phyloP scores from a whole-genome alignment of 2,888 invertebrate species.

The Scrobipalpa costella region DNA sequence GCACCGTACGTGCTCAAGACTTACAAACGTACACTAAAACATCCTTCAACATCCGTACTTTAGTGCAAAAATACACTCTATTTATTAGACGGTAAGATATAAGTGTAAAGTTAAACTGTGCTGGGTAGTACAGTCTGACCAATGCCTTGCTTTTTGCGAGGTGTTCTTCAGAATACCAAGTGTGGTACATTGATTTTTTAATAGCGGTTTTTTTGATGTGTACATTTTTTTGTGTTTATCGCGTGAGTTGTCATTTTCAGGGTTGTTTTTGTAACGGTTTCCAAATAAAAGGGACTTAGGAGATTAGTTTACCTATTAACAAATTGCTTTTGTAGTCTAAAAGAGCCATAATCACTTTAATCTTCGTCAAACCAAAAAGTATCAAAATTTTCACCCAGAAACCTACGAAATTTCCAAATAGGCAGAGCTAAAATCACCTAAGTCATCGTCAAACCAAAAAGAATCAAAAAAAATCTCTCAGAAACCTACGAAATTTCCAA shows the following conservation, averaged over 20 bases:
- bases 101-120: neutral
- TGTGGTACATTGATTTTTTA: constrained; percentile 27
- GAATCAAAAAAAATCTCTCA: no score
- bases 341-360: no score
- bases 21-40: constrained; percentile 10
- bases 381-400: no score
- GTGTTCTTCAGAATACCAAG: constrained; percentile 25
- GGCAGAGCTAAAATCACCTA: no score
- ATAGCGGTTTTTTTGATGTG: constrained; percentile 11
- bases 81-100: neutral
- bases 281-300: no score
- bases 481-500: no score
- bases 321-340: no score
- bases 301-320: no score
- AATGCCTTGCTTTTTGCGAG: constrained; percentile 35
- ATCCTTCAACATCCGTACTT: neutral
- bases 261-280: no score
- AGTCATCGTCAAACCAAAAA: no score
- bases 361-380: no score
- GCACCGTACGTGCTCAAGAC: constrained; percentile 32
- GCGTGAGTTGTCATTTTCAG: neutral
- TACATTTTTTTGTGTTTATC: neutral
- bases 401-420: no score
- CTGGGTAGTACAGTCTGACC: constrained; percentile 41
- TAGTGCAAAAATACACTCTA: constrained; percentile 36